These are phyloP conservation scores for Dioctria rufipes DNA, from an alignment of 2,888 invertebrate species.

Conservation along the genomic window DNA sequence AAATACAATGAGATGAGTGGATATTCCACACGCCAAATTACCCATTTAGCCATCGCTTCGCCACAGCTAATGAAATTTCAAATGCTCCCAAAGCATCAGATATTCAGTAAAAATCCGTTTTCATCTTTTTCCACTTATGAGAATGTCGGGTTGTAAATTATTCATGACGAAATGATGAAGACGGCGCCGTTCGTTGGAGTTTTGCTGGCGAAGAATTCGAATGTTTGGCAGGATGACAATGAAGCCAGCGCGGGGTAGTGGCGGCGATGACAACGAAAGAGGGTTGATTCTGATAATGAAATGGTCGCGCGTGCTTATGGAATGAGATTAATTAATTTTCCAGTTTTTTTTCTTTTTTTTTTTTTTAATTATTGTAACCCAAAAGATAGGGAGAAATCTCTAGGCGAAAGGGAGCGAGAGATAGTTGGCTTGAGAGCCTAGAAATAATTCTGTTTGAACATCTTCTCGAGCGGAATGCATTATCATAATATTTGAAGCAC, in stretches of 20 bases:
- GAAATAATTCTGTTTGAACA: conserved; percentile 52
- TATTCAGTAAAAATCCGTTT: conserved; percentile 6
- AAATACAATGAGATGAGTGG: too few species aligned
- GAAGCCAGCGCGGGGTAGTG: neutral
- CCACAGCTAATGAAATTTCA: neutral
- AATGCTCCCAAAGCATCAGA: conserved; percentile 7
- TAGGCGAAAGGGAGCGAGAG: conserved; percentile 18
- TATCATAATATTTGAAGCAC: conserved; percentile 52
- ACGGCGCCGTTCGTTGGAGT: neutral
- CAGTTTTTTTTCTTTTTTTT: neutral
- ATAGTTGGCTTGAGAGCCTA: conserved; percentile 32
- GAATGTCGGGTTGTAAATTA: conserved; percentile 11
- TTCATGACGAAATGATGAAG: conserved; percentile 22
- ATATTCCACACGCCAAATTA: neutral
- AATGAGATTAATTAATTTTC: conserved; percentile 16
- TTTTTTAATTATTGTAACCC: neutral
- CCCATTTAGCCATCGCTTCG: neutral
- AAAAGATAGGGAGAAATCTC: neutral
- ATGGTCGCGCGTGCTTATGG: conserved; percentile 2
- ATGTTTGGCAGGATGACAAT: neutral
- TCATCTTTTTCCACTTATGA: conserved; percentile 17
- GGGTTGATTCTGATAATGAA: neutral
- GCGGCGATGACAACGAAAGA: neutral
- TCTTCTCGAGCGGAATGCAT: conserved; percentile 52
- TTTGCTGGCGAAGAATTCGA: neutral